A percentile compares a stretch with the other conserved stretches of the same genome.
Evolutionary conservation across 2,888 invertebrate genomes (phyloP).

Genomic region (Acrocyrtus sp.): DNA sequence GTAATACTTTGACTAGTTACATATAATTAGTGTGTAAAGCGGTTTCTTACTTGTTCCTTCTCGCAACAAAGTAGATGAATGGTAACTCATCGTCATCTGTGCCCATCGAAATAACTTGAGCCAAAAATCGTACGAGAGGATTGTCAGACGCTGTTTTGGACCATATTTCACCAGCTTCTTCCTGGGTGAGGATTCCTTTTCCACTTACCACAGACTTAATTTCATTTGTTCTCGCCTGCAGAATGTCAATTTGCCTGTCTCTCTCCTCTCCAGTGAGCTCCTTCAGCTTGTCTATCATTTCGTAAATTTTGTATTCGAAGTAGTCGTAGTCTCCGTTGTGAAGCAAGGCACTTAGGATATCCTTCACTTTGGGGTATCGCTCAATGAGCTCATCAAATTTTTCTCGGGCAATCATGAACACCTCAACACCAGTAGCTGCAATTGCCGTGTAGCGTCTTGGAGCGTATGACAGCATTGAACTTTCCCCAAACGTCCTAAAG

Average conservation of each 20-base stretch:
- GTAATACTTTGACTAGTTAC: too few relatives aligned
- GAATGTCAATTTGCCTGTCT: slow-evolving; percentile 16
- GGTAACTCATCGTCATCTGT: slow-evolving; percentile 36
- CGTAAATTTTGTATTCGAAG: slow-evolving; percentile 45
- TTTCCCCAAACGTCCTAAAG: slow-evolving; percentile 36
- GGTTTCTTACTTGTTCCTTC: slow-evolving; percentile 14
- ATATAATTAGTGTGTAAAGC: neutral
- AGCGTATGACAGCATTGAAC: slow-evolving; percentile 17
- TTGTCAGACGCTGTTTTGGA: slow-evolving; percentile 1
- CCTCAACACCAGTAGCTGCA: slow-evolving; percentile 32
- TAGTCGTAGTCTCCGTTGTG: slow-evolving; percentile 33
- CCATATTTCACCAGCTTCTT: slow-evolving; percentile 35
- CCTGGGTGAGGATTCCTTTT: slow-evolving; percentile 14
- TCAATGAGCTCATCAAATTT: slow-evolving; percentile 34
- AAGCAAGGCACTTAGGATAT: slow-evolving; percentile 17
- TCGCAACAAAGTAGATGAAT: slow-evolving; percentile 37
- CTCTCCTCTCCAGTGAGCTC: slow-evolving; percentile 13
- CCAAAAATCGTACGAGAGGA: neutral
- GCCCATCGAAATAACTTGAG: slow-evolving; percentile 5
- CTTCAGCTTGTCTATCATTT: slow-evolving; percentile 34
- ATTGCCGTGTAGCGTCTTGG: slow-evolving; percentile 29
- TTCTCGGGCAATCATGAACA: slow-evolving; percentile 16
- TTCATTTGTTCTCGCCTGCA: slow-evolving; percentile 15
- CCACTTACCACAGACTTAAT: slow-evolving; percentile 20
- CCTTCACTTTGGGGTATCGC: slow-evolving; percentile 39